Base-by-base conservation (phyloP, 2,888 invertebrate species). In the Polia nebulosa region DNA sequence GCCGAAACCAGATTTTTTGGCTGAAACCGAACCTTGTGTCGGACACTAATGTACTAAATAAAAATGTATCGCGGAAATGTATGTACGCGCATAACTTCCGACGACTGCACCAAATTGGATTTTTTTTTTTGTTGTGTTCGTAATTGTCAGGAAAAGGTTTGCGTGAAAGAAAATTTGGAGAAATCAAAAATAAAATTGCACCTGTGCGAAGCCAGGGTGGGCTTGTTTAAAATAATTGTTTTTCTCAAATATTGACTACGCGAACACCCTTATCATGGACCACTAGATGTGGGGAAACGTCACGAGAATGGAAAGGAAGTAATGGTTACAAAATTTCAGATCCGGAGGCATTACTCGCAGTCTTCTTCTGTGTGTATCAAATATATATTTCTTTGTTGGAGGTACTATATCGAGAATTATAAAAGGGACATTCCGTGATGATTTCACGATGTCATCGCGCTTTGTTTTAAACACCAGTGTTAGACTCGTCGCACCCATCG, bases 271-370 rank as follows among this genome's bases (percentile, higher is more conserved):
- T 2, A 8, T 34, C 45, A 47, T 53, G 34, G 22, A 52, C 36
- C 11, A 20, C 25, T 32, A 45, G 27, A 25, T 29, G 29, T 56
- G 15, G 15, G 20, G 29, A 53, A 51, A 73, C 47, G 52, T 66
- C 45, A 36, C 32, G 65, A 57, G 36, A 65, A 41, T 53, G 34
- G 27, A 64, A 34, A 81, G 81, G 69, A 79, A 81, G 71, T 76
- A 65, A 52, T 39, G 45, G n/a, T 74, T 72, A 79, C 58, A 64
- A 67, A 77, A 67, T 39, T 68, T 80, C 78, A 81, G 83, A 83
- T 83, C 80, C 66, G 56, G 59, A 67, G 61, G 60, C 62, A 58
- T 72, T 64, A 66, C 71, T 69, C 56, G 55, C 53, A 70, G 69
- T 80, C 61, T 65, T 62, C 61, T 67, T 27, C 34, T 68, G 59